Conservation (phyloP, 2,797 vertebrate species). For the Melanotaenia nigrans region DNA sequence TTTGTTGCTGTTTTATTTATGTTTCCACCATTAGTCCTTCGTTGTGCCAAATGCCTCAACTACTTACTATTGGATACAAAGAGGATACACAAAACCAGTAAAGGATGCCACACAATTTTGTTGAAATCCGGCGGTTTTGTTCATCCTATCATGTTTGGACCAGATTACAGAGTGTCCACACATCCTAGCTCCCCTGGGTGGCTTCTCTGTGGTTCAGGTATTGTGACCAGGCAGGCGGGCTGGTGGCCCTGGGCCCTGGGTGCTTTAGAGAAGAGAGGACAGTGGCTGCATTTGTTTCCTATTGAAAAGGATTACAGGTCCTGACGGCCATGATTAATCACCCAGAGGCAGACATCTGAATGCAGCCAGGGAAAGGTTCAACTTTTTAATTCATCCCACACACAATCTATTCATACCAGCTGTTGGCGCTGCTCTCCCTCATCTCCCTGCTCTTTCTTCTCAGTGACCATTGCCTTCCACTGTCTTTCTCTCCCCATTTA, state of each 20-base stretch:
- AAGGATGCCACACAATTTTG: constrained; percentile 72
- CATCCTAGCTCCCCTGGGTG: constrained; percentile 63
- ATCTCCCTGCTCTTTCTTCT: constrained; percentile 79
- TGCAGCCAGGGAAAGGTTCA: constrained; percentile 89
- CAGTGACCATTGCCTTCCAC: constrained; percentile 78
- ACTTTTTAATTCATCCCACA: constrained; percentile 87
- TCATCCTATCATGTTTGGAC: constrained; percentile 74
- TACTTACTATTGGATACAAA: constrained; percentile 59
- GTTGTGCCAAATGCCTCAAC: constrained; percentile 55
- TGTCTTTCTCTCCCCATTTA: constrained; percentile 75
- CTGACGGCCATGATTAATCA: constrained; percentile 98
- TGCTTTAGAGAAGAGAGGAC: constrained; percentile 80
- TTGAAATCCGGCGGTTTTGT: constrained; percentile 72
- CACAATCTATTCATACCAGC: constrained; percentile 89
- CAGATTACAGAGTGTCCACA: constrained; percentile 76
- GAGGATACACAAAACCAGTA: constrained; percentile 65
- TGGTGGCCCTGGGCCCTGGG: constrained; percentile 79
- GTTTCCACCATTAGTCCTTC: constrained; percentile 36
- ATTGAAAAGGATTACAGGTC: constrained; percentile 94
- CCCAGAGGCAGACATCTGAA: constrained; percentile 91
- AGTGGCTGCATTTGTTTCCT: constrained; percentile 92
- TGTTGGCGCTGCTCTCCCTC: constrained; percentile 80
- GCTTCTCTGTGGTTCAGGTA: constrained; percentile 73
- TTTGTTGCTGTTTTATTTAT: constrained; percentile 25
- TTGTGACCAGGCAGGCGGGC: constrained; percentile 79